Evolutionary conservation across 30 jellyfish, hydroid and myxozoan genomes (phyloP).

Genomic region (Chironex yamaguchii): DNA sequence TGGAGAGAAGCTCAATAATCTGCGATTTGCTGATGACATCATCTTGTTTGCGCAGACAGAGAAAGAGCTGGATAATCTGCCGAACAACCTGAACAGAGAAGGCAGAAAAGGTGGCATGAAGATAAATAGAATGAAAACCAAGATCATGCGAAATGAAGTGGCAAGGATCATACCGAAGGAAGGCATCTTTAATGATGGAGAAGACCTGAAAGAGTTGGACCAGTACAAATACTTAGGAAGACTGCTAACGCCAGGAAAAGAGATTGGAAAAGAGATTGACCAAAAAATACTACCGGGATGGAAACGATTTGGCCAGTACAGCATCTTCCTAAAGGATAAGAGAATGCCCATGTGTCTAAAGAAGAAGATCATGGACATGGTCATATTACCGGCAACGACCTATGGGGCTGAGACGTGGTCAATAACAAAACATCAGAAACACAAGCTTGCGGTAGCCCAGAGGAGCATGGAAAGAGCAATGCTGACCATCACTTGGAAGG

Average conservation of each 20-base stretch:
- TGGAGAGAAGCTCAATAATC: conserved; percentile 58
- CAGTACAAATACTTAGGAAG: conserved; percentile 63
- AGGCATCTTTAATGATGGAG: conserved; percentile 30
- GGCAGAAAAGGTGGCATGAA: conserved; percentile 58
- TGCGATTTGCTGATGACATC: conserved; percentile 72
- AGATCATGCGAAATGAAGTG: conserved; percentile 49
- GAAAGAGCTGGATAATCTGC: conserved; percentile 33
- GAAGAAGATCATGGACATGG: conserved; percentile 52
- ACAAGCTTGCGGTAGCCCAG: conserved; percentile 45
- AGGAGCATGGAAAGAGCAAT: conserved; percentile 45
- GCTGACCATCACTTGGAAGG: conserved; percentile 32
- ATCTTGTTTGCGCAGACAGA: conserved; percentile 62
- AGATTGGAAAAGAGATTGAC: conserved; percentile 56
- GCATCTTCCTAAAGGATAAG: conserved; percentile 60
- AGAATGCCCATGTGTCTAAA: conserved; percentile 58
- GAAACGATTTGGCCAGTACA: conserved; percentile 70
- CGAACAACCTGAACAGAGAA: conserved; percentile 30
- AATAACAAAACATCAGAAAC: conserved; percentile 30
- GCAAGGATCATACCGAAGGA: background rate
- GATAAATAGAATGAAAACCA: conserved; percentile 37
- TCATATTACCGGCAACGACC: conserved; percentile 49
- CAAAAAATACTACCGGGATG: conserved; percentile 63
- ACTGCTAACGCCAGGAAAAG: conserved; percentile 48
- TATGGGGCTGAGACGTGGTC: conserved; percentile 77
- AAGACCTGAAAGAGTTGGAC: conserved; percentile 50